Base-by-base conservation (phyloP, 2,113 vertebrate species). In the Trogon surrucura region DNA sequence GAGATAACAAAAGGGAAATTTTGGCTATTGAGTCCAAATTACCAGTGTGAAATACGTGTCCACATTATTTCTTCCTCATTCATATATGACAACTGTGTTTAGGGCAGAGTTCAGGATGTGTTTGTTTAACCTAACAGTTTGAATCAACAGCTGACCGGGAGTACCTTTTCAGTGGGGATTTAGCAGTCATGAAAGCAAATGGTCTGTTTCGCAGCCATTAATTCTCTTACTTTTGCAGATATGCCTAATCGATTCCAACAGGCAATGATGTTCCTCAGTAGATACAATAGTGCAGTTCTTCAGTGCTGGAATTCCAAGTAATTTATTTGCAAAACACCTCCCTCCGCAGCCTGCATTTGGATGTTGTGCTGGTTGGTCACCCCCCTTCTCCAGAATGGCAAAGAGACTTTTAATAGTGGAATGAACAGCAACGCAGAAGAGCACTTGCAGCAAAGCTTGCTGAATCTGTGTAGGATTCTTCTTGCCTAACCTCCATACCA, bases 111-210 rank as follows among this genome's bases (percentile, higher is more conserved):
- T 81, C 38, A 53, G 66, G 61, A 48, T 8, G 30, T 81, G 45
- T 85, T 90, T 91, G 36, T 90, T 93, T 94, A 93, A 80, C 56
- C 25, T 38, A 56, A 41, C 29, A 41, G 44, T 90, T 89, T 57
- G 61, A 78, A 74, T 92, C 20, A 26, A 36, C 4, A 62, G 58
- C 36, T 50, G 41, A 60, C 45, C 67, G 93, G 70, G 77, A 92
- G 70, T 26, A 25, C 51, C 47, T 72, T 85, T 89, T 78, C 86
- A 47, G 47, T 19, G 36, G 73, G 53, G 57, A 61, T 88, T 96
- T 82, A 69, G 83, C 3, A 0, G 61, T 66, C 57, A 13, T 95
- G 85, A 96, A 94, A 93, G 58, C 0, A 5, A 96, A 95, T 58
- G 83, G 29, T 60, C 83, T 92, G 85, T 83, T 94, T 93, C 77